Evolutionary conservation across 2,888 invertebrate species (phyloP), one percentile per base, ranked within the genome.

Genomic region (Lasioglossum lativentre): DNA sequence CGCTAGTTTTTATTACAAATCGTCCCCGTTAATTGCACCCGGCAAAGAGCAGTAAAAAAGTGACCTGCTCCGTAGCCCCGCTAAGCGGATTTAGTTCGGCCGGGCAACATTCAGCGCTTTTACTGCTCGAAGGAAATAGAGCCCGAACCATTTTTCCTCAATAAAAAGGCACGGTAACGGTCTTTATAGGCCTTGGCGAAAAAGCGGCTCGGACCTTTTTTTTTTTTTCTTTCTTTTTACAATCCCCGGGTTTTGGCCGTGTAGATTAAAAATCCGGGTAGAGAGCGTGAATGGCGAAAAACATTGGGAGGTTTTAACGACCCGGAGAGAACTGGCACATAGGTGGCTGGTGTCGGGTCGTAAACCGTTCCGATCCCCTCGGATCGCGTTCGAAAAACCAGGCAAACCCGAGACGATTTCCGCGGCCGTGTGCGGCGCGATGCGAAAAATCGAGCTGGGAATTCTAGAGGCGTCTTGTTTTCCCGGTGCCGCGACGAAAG

Each of bases 131-230:
- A 12, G 66, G 71, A 78, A 78, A 83, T 52, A 63, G 59, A 76
- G 47, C n/a, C 72, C 38, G 75, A 82, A 30, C 63, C 56, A 77
- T 89, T 83, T 86, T 86, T 85, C 88, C 38, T 75, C 75, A 85
- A 85, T 89, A 89, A 89, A 88, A 85, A 88, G 75, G 34, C 40
- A 72, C 80, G n/a, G 75, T 73, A 75, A 81, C 82, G 73, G 81
- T 72, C 5, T 8, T 8, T 63, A n/a, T n/a, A 30, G 34, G 1
- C 23, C 19, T 30, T 47, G 16, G 23, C 30, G 47, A 85, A 68
- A 73, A 80, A 77, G 56, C 19, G 4, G 19, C 30, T 71, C 19
- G 34, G 12, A 82, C 80, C 78, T 87, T n/a, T n/a, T n/a, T n/a
- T n/a, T n/a, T n/a, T n/a, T n/a, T n/a, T n/a, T n/a, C n/a, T n/a